Conservation (phyloP, 2,888 invertebrate genomes). For the Agonopterix heracliana region DNA sequence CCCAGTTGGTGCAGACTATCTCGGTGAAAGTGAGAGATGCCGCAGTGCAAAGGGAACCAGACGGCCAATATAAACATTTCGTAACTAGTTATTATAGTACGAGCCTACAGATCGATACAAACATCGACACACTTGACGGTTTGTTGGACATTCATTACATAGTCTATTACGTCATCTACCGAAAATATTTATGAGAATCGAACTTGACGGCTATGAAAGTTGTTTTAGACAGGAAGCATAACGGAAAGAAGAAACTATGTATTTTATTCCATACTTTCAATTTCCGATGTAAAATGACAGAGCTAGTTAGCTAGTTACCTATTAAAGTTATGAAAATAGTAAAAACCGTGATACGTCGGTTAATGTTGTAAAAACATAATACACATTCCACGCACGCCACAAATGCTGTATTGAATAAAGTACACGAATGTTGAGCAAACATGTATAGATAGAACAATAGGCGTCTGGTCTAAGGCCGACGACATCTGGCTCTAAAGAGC, state of each 20-base stretch:
- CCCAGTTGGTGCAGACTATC: constrained; percentile 43
- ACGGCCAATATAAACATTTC: constrained; percentile 53
- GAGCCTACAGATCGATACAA: constrained; percentile 37
- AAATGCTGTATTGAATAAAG: constrained; percentile 4
- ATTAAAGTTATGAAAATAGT: too few relatives aligned
- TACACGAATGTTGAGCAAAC: constrained; percentile 26
- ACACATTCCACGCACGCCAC: neutral
- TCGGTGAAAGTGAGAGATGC: constrained; percentile 65
- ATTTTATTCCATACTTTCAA: neutral
- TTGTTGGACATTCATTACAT: constrained; percentile 41
- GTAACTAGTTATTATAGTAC: constrained; percentile 31
- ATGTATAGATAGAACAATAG: constrained; percentile 25
- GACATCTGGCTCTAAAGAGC: constrained; percentile 35
- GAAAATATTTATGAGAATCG: constrained; percentile 34
- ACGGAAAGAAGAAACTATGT: constrained; percentile 1
- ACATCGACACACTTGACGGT: constrained; percentile 31
- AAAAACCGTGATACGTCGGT: too few relatives aligned
- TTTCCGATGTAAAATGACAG: constrained; percentile 1
- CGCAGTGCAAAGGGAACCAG: constrained; percentile 37
- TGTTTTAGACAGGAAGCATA: constrained; percentile 29
- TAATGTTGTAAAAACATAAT: neutral
- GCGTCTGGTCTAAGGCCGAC: constrained; percentile 22
- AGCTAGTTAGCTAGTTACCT: neutral
- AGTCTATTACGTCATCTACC: constrained; percentile 43
- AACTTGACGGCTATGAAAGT: constrained; percentile 32